Base-by-base conservation (phyloP, 2,888 invertebrate species). In the Tanaodytes sp. region DNA sequence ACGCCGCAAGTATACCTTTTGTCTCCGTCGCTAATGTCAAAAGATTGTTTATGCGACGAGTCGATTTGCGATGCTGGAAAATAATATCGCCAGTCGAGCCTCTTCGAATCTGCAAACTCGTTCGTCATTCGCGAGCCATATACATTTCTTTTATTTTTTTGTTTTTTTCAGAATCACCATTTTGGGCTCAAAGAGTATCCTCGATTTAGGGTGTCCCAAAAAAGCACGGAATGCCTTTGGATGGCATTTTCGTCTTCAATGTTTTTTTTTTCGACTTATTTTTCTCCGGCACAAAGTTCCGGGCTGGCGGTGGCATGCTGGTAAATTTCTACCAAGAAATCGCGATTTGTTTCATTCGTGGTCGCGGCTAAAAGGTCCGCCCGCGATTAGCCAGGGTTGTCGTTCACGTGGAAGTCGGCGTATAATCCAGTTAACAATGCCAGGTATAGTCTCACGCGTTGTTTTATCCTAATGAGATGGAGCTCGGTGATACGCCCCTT, bases 381-480 rank as follows among this genome's bases (percentile, higher is more conserved):
- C 36, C 42, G 46, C 71, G 59, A 74, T 74, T 73, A 61, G 62
- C 42, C 42, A 43, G 58, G 67, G 45, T 54, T 68, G 61, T 70
- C 61, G 70, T 23, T 58, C 51, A 40, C 69, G 68, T 49, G 71
- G 72, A 71, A 71, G 72, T 70, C 68, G 67, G 65, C 73, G 69
- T 64, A 73, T 77, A 79, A 79, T 79, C 76, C 78, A 75, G 75
- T 76, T 78, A 79, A 76, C 75, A 73, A 75, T 73, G 63, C 54
- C 62, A 65, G 57, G 70, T 63, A 71, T 52, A 68, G 70, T 66
- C 62, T 71, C 70, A 71, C 73, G 73, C 75, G 73, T 71, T 79
- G 81, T 82, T 82, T 83, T 82, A 82, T 77, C 82, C 81, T 83
- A 82, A 82, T 82, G 83, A 83, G 81, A 79, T 79, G 79, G 77